These are phyloP conservation scores for Timema podura DNA, from an alignment of 2,888 invertebrate species.

Conservation along the genomic window DNA sequence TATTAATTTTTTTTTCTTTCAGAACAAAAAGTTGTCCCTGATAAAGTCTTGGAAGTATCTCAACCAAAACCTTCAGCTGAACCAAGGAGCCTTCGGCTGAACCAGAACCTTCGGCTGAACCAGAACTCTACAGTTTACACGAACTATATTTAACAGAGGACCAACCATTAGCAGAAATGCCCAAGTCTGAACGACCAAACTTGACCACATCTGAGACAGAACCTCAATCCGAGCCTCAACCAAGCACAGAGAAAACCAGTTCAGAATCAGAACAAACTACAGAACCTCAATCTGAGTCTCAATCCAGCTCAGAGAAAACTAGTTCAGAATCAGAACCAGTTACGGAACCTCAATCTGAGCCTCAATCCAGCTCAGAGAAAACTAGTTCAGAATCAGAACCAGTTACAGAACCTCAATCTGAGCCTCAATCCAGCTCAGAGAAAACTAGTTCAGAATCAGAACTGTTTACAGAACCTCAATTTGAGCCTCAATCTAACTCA, in stretches of 20 bases:
- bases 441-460: not conserved
- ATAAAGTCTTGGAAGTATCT: too few species aligned
- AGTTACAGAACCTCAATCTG: not conserved
- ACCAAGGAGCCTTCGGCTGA: too few species aligned
- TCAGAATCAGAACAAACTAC: not conserved
- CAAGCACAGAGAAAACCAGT: not conserved
- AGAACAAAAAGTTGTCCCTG: too few species aligned
- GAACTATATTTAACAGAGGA: not conserved
- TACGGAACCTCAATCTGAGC: constrained; percentile 31
- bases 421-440: not conserved
- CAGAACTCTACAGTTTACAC: not conserved
- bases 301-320: not conserved
- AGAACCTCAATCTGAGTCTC: not conserved
- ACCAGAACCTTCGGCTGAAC: not conserved
- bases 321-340: constrained; percentile 30
- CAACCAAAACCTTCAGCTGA: too few species aligned
- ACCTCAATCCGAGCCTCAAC: not conserved
- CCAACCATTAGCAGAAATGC: constrained; percentile 34
- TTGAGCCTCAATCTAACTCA: not conserved
- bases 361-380: constrained; percentile 31
- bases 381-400: not conserved
- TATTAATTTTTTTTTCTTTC: too few species aligned
- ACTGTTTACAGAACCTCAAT: not conserved
- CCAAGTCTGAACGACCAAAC: constrained; percentile 30
- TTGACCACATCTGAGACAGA: not conserved